These are phyloP conservation scores for Dimorphilus gyrociliatus DNA, from an alignment of 2,888 invertebrate genomes.

Conservation along the genomic window DNA sequence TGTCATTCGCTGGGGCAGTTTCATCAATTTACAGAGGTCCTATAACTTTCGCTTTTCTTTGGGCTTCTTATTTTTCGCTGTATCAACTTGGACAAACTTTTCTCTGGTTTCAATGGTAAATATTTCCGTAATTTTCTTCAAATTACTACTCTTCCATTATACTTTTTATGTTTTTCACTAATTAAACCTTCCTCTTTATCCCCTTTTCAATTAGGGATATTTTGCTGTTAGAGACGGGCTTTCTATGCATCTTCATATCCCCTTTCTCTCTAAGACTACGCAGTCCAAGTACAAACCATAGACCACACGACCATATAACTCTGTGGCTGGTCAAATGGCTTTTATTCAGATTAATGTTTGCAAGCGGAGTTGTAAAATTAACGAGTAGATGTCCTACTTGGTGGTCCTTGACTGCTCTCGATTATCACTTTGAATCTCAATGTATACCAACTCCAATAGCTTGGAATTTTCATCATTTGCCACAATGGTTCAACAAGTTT, in stretches of 20 bases:
- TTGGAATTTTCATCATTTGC: constrained; percentile 56
- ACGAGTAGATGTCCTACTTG: constrained; percentile 54
- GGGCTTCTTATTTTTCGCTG: constrained; percentile 55
- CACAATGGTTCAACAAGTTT: constrained; percentile 49
- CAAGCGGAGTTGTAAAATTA: constrained; percentile 54
- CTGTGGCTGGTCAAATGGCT: constrained; percentile 57
- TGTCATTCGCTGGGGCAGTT: constrained; percentile 49
- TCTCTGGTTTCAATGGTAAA: constrained; percentile 56
- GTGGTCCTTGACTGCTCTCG: constrained; percentile 58
- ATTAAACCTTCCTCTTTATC: too few relatives aligned
- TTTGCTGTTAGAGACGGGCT: constrained; percentile 55
- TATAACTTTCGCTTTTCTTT: constrained; percentile 48
- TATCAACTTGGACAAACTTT: constrained; percentile 57
- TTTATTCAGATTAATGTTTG: constrained; percentile 54
- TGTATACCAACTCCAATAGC: constrained; percentile 55
- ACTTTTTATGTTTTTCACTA: constrained; percentile 1
- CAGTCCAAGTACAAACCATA: constrained; percentile 14
- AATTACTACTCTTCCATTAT: neutral
- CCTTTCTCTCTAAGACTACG: constrained; percentile 39
- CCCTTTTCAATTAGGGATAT: too few relatives aligned
- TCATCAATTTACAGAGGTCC: constrained; percentile 38
- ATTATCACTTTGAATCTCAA: constrained; percentile 40
- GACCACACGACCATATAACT: constrained; percentile 40
- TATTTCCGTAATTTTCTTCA: constrained; percentile 12
- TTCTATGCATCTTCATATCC: constrained; percentile 52